phyloP scores from a whole-genome alignment of 1,140 invertebrate genomes.

The Euwallacea fornicatus region DNA sequence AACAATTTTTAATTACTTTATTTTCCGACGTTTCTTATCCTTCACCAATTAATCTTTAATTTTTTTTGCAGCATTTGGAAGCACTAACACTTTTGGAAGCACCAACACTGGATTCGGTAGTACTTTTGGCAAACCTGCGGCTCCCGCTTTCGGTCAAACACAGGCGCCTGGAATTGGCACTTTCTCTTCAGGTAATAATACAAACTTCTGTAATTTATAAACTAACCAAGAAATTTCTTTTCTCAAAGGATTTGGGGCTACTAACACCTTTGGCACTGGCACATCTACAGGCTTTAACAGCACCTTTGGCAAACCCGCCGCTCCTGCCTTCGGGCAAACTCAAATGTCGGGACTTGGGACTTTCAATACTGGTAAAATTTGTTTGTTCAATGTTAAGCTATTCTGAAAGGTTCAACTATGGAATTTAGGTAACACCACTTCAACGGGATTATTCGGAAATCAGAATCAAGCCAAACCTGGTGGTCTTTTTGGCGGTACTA shows the following conservation, averaged over 20 bases:
- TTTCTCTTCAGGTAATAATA: slow-evolving; percentile 14
- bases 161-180: background rate
- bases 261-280: slow-evolving; percentile 54
- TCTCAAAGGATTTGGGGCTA: slow-evolving; percentile 52
- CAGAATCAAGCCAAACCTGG: slow-evolving; percentile 37
- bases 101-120: slow-evolving; percentile 54
- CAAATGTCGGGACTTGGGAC: background rate
- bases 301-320: slow-evolving; percentile 49
- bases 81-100: slow-evolving; percentile 52
- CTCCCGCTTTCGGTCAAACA: slow-evolving; percentile 44
- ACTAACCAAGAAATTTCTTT: background rate
- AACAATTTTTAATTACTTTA: slow-evolving; percentile 1
- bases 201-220: background rate
- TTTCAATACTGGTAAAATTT: slow-evolving; percentile 16
- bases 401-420: background rate
- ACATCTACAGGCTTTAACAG: slow-evolving; percentile 50
- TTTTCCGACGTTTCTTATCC: background rate
- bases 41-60: background rate
- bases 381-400: background rate
- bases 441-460: slow-evolving; percentile 36
- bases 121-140: slow-evolving; percentile 50
- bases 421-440: background rate
- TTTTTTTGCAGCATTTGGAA: slow-evolving; percentile 40
- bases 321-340: slow-evolving; percentile 43
- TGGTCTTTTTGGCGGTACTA: slow-evolving; percentile 55